Conservation (phyloP, 2,888 invertebrate genomes). For the Drosophila melanosoma region DNA sequence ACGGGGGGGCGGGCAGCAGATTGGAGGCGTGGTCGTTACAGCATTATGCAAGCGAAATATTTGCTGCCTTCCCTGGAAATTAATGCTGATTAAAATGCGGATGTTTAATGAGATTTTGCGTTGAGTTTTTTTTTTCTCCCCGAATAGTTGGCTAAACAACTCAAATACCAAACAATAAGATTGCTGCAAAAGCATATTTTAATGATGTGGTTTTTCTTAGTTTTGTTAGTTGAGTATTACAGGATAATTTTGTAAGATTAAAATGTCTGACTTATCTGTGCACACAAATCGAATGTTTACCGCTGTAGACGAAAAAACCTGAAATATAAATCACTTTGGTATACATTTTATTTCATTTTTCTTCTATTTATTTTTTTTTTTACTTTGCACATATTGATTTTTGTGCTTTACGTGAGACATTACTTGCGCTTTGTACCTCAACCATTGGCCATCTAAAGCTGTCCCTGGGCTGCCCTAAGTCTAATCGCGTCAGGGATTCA, state of each 20-base stretch:
- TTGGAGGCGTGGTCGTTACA: conserved; percentile 1
- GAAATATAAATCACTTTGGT: background rate
- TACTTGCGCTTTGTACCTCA: background rate
- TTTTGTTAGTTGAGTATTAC: background rate
- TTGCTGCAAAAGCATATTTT: background rate
- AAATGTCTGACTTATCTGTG: background rate
- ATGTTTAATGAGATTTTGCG: conserved; percentile 1
- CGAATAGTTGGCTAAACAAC: conserved; percentile 1
- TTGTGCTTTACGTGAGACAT: conserved; percentile 5
- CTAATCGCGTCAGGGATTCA: conserved; percentile 25
- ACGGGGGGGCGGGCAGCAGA: background rate
- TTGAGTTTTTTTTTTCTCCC: background rate
- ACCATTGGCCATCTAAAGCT: conserved; percentile 6
- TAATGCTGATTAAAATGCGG: conserved; percentile 23
- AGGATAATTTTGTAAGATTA: background rate
- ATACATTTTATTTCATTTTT: background rate
- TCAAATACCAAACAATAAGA: background rate
- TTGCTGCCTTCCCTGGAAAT: background rate
- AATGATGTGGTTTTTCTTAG: background rate
- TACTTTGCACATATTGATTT: background rate
- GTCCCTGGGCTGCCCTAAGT: conserved; percentile 1
- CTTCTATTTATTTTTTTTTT: background rate
- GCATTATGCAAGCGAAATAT: conserved; percentile 19
- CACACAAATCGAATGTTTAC: background rate
- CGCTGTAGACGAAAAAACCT: background rate